Base-by-base conservation (phyloP, 2,113 vertebrate species). In the Pluvianellus socialis region DNA sequence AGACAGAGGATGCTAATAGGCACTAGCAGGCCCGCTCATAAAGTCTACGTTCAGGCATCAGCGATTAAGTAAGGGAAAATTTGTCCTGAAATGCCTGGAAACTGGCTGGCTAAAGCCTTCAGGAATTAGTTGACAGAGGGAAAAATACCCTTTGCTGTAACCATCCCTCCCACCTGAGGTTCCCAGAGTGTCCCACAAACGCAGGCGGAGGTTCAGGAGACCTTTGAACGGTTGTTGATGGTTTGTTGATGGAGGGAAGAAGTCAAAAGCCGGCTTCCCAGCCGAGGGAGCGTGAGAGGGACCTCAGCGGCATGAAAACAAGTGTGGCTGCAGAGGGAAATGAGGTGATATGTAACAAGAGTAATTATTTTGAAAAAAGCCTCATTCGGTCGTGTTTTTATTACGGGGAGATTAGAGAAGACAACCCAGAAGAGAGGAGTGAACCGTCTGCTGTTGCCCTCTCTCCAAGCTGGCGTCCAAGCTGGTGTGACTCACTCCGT, bases 131-230 rank as follows among this genome's bases (percentile, higher is more conserved):
- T 66, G 44, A 28, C 0, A 4, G 45, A 66, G 33, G 27, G 16
- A 21, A 66, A 74, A 63, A 17, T 17, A 4, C 15, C 3, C 50
- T 91, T 62, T 53, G 17, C 59, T 52, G 50, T 30, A 19, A 50
- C 9, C 68, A 24, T 2, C n/a, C 65, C 47, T 91, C 55, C 59
- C n/a, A 52, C 42, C 55, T 80, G 63, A 38, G 38, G 32, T 14
- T 80, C 50, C 44, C 2, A 7, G 59, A 38, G n/a, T 0, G 12
- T 30, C 58, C 30, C 40, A 6, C 0, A 9, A 79, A 13, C 0
- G 1, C 7, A 16, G 28, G 2, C 2, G 1, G 71, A 62, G 40
- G 19, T 11, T n/a, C 28, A 17, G 62, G 76, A 93, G 47, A 63
- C 23, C 32, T 85, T 79, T 52, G 49, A 3, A 17, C 0, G 1